Evolutionary conservation across 2,888 invertebrate species (phyloP), one percentile per base, ranked within the genome.

Genomic region (Anthophora plumipes): DNA sequence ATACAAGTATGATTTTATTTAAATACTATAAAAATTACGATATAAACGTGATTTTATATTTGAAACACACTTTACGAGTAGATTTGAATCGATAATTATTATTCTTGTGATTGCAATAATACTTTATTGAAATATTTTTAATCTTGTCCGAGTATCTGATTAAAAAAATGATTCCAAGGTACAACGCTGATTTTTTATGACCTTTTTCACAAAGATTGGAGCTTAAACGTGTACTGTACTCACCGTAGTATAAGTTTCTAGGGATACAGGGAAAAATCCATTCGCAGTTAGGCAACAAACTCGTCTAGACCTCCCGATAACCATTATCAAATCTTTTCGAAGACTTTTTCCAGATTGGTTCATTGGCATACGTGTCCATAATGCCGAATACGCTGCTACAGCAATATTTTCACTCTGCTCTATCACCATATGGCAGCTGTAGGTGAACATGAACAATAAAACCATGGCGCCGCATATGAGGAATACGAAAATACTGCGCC

Each of bases 181-280:
- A n/a, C n/a, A n/a, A n/a, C n/a, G n/a, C n/a, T n/a, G n/a, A n/a
- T n/a, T n/a, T n/a, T n/a, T n/a, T n/a, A n/a, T n/a, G n/a, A n/a
- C n/a, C n/a, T n/a, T n/a, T n/a, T n/a, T n/a, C n/a, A n/a, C n/a
- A n/a, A n/a, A n/a, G n/a, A n/a, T n/a, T n/a, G n/a, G n/a, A n/a
- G n/a, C n/a, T n/a, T n/a, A n/a, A n/a, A n/a, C 11, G 22, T 14
- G 4, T 6, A 14, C 7, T 14, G 25, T 14, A 41, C 25, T 1
- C 50, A 85, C 84, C 46, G 59, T 75, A 17, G 77, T 78, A 39
- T 78, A 86, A 9, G 85, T 85, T 54, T 80, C 74, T 43, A 85
- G 14, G 4, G 82, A 82, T 0, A 86, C 71, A 5, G 80, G 69
- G 22, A 80, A 85, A 52, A 80, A 85, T 50, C 80, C 80, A 8